These are phyloP conservation scores for Muntiacus reevesi DNA, from an alignment of 2,113 vertebrate species.

Conservation along the genomic window DNA sequence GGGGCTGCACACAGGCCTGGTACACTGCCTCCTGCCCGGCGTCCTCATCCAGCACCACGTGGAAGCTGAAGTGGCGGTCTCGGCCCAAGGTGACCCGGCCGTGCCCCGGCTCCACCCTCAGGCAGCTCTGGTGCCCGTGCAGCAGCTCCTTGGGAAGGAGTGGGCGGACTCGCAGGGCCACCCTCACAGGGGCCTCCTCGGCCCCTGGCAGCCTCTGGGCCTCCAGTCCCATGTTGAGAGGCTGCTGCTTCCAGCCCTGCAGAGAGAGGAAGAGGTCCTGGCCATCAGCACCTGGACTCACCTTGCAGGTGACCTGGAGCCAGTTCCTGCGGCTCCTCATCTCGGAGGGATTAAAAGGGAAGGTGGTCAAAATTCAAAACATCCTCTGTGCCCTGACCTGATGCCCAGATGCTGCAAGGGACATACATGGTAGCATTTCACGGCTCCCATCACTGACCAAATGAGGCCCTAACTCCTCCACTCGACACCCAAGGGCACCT, in stretches of 20 bases:
- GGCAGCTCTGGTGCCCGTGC: conserved; percentile 89
- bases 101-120: conserved; percentile 82
- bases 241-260: background rate
- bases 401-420: background rate
- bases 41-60: conserved; percentile 88
- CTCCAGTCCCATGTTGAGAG: conserved; percentile 86
- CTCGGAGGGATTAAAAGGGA: too few relatives aligned
- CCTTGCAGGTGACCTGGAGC: background rate
- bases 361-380: background rate
- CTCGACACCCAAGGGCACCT: background rate
- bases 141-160: conserved; percentile 92
- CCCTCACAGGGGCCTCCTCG: conserved; percentile 88
- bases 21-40: conserved; percentile 90
- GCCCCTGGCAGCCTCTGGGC: conserved; percentile 65
- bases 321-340: background rate
- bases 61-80: conserved; percentile 88
- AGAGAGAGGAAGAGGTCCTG: background rate
- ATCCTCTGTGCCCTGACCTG: background rate
- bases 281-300: background rate
- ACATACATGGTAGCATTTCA: background rate
- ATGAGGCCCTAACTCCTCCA: background rate
- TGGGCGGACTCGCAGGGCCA: conserved; percentile 91
- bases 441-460: background rate
- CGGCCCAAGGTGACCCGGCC: conserved; percentile 87
- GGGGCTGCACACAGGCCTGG: conserved; percentile 88